Percentiles rank a stretch among this genome's conserved stretches.
These are phyloP conservation scores for Drosophila bunnanda DNA, from an alignment of 2,888 invertebrate genomes.

Conservation along the genomic window DNA sequence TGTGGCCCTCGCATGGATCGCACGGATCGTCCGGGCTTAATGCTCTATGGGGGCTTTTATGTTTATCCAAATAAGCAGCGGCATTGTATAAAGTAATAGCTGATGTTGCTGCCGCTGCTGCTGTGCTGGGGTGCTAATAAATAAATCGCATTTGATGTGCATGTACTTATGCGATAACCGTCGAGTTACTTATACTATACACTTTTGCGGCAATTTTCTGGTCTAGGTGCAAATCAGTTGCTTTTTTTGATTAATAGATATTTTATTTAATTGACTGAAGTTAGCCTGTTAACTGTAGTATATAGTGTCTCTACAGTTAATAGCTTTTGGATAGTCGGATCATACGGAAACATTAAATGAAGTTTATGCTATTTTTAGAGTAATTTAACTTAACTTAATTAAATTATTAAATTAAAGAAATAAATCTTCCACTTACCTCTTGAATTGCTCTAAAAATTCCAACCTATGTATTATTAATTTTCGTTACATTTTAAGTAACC, in stretches of 20 bases:
- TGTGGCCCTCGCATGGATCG: conserved; percentile 56
- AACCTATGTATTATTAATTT: neutral
- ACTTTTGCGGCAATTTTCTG: neutral
- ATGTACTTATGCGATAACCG: conserved; percentile 41
- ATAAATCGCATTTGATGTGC: conserved; percentile 73
- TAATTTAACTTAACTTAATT: neutral
- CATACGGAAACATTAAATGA: neutral
- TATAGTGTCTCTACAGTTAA: neutral
- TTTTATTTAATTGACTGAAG: conserved; percentile 17
- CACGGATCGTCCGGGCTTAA: conserved; percentile 52
- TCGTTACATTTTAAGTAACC: neutral
- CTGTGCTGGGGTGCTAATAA: conserved; percentile 76
- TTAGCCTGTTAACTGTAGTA: neutral
- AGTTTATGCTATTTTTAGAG: neutral
- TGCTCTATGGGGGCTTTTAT: conserved; percentile 55
- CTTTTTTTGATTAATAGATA: conserved; percentile 21
- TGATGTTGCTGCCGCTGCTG: conserved; percentile 48
- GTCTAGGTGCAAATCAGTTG: neutral
- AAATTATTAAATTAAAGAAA: neutral
- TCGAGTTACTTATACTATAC: conserved; percentile 3
- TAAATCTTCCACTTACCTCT: too few relatives aligned
- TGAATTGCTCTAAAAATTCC: too few relatives aligned
- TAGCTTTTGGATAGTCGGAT: neutral
- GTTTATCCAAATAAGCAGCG: conserved; percentile 74
- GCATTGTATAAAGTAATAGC: conserved; percentile 70